Evolutionary conservation across 2,888 invertebrate species (phyloP).

Genomic region (Abscondita cerata): DNA sequence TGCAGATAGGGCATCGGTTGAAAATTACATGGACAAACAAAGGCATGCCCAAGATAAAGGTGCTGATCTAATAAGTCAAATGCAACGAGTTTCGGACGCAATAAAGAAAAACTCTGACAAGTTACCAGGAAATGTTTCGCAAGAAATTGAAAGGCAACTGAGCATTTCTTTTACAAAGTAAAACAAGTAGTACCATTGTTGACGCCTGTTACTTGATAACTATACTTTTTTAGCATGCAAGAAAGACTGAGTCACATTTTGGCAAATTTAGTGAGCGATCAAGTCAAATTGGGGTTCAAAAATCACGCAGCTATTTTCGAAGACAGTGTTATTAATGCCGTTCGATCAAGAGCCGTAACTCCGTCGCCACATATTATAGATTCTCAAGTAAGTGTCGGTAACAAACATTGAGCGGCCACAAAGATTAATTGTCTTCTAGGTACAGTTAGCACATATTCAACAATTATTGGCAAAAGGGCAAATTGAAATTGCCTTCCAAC

Average conservation of each 20-base stretch:
- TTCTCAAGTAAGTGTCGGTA: constrained; percentile 58
- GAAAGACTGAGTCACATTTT: constrained; percentile 55
- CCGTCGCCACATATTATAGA: constrained; percentile 71
- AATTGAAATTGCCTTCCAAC: constrained; percentile 87
- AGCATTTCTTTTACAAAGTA: constrained; percentile 53
- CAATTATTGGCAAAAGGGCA: constrained; percentile 74
- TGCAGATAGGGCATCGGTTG: constrained; percentile 57
- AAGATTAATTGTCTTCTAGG: too few species aligned
- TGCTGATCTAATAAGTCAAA: constrained; percentile 56
- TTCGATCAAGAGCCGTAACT: constrained; percentile 76
- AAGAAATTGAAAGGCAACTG: constrained; percentile 56
- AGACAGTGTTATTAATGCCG: constrained; percentile 65
- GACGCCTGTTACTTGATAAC: not conserved
- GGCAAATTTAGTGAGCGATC: constrained; percentile 57
- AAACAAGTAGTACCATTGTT: constrained; percentile 18
- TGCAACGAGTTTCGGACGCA: constrained; percentile 55
- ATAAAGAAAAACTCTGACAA: constrained; percentile 55
- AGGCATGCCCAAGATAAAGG: constrained; percentile 57
- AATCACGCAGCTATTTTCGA: constrained; percentile 67
- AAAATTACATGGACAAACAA: constrained; percentile 58
- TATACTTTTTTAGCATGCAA: constrained; percentile 52
- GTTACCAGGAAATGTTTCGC: constrained; percentile 47
- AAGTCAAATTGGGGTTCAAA: constrained; percentile 61
- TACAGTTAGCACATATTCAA: constrained; percentile 73
- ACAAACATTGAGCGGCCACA: too few species aligned